Conservation (phyloP, 2,888 invertebrate genomes). For the Magallana nippona region DNA sequence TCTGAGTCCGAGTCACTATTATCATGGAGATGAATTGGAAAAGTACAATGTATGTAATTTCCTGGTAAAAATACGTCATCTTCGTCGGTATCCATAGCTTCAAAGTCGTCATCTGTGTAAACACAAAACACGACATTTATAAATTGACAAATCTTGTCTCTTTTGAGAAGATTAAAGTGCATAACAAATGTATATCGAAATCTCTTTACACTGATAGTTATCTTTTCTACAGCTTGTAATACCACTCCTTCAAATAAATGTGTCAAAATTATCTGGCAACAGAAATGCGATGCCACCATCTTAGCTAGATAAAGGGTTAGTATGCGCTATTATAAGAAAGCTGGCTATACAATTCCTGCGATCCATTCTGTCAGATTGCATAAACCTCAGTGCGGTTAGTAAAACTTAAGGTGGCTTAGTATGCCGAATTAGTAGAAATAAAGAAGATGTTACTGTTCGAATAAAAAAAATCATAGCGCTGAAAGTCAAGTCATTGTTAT, state of each 20-base stretch:
- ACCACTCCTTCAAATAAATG: constrained; percentile 3
- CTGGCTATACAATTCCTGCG: too few species aligned
- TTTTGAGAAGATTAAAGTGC: too few species aligned
- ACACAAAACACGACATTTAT: background rate
- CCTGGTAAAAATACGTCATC: constrained; percentile 44
- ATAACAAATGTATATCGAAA: background rate
- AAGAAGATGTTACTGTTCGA: too few species aligned
- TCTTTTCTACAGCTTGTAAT: background rate
- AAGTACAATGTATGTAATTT: background rate
- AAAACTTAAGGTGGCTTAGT: too few species aligned
- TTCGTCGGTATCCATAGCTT: constrained; percentile 38
- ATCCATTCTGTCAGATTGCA: too few species aligned
- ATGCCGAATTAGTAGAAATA: too few species aligned
- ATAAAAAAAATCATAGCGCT: too few species aligned
- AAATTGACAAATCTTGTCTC: background rate
- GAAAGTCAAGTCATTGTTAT: too few species aligned
- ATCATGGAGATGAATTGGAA: constrained; percentile 27
- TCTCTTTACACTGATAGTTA: background rate
- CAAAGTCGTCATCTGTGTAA: constrained; percentile 36
- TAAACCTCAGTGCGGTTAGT: too few species aligned
- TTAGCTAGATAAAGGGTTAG: constrained; percentile 1
- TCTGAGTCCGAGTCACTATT: constrained; percentile 33
- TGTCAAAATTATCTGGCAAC: constrained; percentile 20
- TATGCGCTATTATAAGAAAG: background rate
- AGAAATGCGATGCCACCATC: constrained; percentile 9